Percentiles rank a stretch among this genome's conserved stretches.
These are phyloP conservation scores for Ophion ventricosus DNA, from an alignment of 2,888 invertebrate species.

Conservation along the genomic window DNA sequence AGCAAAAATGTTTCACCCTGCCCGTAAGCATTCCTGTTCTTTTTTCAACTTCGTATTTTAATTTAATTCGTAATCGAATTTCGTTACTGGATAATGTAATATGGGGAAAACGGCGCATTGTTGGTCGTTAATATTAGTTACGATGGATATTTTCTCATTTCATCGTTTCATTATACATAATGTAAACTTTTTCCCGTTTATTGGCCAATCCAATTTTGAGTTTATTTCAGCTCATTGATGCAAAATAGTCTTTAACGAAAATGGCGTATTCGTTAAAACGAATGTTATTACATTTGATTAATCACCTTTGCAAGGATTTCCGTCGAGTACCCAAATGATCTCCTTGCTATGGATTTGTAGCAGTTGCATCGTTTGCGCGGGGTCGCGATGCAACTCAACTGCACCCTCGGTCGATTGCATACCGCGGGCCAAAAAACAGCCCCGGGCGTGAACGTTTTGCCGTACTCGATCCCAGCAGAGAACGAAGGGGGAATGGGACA, in stretches of 20 bases:
- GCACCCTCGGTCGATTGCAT: constrained; percentile 66
- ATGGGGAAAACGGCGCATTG: background rate
- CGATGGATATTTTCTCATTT: background rate
- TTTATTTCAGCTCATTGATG: background rate
- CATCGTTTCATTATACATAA: background rate
- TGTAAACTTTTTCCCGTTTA: background rate
- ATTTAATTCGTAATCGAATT: background rate
- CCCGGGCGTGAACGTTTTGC: constrained; percentile 73
- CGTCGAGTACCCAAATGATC: constrained; percentile 10
- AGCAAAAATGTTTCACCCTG: background rate
- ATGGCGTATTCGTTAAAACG: too few relatives aligned
- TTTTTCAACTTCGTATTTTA: background rate
- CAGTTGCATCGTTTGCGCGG: constrained; percentile 36
- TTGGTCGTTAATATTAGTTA: background rate
- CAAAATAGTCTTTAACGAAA: background rate
- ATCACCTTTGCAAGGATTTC: constrained; percentile 38
- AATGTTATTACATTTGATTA: background rate
- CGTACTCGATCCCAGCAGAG: constrained; percentile 57
- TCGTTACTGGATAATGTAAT: background rate
- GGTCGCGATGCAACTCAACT: constrained; percentile 14
- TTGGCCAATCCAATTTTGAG: background rate
- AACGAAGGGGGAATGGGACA: constrained; percentile 21
- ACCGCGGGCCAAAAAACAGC: constrained; percentile 63
- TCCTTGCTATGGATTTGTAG: constrained; percentile 29
- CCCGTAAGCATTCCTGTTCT: too few relatives aligned